phyloP scores from a whole-genome alignment of 2,888 invertebrate genomes.

The Pyrocoelia pectoralis region DNA sequence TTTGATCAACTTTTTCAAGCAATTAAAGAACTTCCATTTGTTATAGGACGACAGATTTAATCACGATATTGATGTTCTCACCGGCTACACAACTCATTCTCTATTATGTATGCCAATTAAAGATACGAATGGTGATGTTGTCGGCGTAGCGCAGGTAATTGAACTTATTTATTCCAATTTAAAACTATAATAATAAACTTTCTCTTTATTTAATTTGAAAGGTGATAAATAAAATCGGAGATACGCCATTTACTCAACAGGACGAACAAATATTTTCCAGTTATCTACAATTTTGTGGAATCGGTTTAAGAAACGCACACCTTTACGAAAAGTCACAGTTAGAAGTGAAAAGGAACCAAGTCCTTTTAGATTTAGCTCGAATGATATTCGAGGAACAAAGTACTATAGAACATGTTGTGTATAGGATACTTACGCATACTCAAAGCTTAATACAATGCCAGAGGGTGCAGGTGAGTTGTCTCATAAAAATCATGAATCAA shows the following conservation, averaged over 20 bases:
- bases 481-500: neutral
- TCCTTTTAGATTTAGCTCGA: conserved; percentile 90
- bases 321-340: conserved; percentile 93
- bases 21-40: conserved; percentile 15
- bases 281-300: conserved; percentile 96
- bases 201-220: too few species aligned
- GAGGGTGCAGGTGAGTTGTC: conserved; percentile 80
- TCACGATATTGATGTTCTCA: conserved; percentile 91
- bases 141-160: conserved; percentile 92
- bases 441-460: conserved; percentile 95
- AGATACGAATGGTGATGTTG: conserved; percentile 92
- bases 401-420: conserved; percentile 94
- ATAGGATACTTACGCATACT: conserved; percentile 91
- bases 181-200: conserved; percentile 19
- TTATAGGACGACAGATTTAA: conserved; percentile 87
- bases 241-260: conserved; percentile 81
- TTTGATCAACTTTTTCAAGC: too few species aligned
- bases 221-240: conserved; percentile 91
- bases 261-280: conserved; percentile 92
- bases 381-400: conserved; percentile 98
- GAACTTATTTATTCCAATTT: too few species aligned
- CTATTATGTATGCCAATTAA: conserved; percentile 96
- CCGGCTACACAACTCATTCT: conserved; percentile 92
- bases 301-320: conserved; percentile 94
- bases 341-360: conserved; percentile 95